Evolutionary conservation across 2,888 invertebrate species (phyloP), one percentile per base, ranked within the genome.

Genomic region (Notodonta ziczac): DNA sequence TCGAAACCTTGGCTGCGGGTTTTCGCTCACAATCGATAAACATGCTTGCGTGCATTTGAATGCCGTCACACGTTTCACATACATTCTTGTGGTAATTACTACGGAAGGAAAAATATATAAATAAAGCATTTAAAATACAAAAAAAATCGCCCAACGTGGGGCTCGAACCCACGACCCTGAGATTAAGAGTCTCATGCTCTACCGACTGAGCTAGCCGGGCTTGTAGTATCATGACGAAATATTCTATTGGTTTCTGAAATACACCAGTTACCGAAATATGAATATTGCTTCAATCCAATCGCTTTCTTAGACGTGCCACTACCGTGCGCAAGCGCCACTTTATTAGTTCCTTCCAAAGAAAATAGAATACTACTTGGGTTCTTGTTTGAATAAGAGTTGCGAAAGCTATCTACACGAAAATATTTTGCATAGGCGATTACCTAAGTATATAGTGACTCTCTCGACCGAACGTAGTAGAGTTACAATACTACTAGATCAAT

Each of bases 131-230:
- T 13, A 58, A 63, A 51, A 14, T 56, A 62, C 82, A 89, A 88
- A 83, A 79, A 68, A 60, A 42, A 70, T 46, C 93, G 93, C 94
- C 93, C 94, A 94, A 93, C 93, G 93, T 94, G 93, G 94, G 93
- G 93, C 93, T 94, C 93, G 93, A 94, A 94, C 94, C 92, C 93
- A 93, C 93, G 94, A 94, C 94, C 94, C 94, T 94, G 94, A 94
- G 94, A 94, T 93, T 94, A 94, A 94, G 94, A 94, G 94, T 94
- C 94, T 94, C 94, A 90, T 90, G 90, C 90, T 90, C 90, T 90
- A 89, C 89, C 89, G 89, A 89, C 89, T 89, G 89, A 89, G 89
- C 89, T 89, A 89, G 89, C 89, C 89, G 88, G 89, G 89, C 88
- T 78, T 78, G 40, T 61, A 0, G 0, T 0, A 0, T 0, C 0